phyloP scores from a whole-genome alignment of 2,797 vertebrate genomes.

The Molothrus aeneus region DNA sequence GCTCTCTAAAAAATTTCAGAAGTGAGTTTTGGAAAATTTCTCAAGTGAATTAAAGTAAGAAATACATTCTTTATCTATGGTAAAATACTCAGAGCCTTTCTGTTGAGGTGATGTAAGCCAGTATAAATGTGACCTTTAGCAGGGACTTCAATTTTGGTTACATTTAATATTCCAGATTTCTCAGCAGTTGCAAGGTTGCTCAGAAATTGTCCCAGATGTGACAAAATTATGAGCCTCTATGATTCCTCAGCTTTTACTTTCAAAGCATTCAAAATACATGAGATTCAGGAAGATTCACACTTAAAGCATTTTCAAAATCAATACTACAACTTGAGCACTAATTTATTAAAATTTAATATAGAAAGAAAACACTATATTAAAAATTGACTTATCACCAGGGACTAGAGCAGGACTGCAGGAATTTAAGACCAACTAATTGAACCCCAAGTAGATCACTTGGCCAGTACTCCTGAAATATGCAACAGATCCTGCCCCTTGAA shows the following conservation, averaged over 20 bases:
- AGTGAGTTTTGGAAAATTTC: background rate
- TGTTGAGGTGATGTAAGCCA: background rate
- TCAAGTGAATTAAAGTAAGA: background rate
- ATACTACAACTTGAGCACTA: constrained; percentile 31
- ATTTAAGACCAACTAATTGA: constrained; percentile 44
- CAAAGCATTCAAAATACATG: background rate
- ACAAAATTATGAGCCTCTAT: background rate
- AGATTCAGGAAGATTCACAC: background rate
- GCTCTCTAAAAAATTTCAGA: background rate
- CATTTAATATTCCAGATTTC: background rate
- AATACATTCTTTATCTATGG: background rate
- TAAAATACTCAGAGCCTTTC: background rate
- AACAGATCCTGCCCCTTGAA: background rate
- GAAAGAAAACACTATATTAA: constrained; percentile 61
- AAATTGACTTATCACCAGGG: constrained; percentile 36
- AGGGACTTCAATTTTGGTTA: background rate
- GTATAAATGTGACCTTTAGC: background rate
- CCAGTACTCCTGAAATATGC: background rate
- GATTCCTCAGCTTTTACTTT: background rate
- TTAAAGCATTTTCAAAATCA: constrained; percentile 44
- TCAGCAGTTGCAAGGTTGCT: background rate
- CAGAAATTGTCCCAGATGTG: background rate
- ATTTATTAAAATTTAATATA: constrained; percentile 67
- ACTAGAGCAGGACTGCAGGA: constrained; percentile 25
- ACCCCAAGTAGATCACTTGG: constrained; percentile 20